Evolutionary conservation across 1,140 invertebrate species (phyloP).

Genomic region (Drosophila kohkoa): DNA sequence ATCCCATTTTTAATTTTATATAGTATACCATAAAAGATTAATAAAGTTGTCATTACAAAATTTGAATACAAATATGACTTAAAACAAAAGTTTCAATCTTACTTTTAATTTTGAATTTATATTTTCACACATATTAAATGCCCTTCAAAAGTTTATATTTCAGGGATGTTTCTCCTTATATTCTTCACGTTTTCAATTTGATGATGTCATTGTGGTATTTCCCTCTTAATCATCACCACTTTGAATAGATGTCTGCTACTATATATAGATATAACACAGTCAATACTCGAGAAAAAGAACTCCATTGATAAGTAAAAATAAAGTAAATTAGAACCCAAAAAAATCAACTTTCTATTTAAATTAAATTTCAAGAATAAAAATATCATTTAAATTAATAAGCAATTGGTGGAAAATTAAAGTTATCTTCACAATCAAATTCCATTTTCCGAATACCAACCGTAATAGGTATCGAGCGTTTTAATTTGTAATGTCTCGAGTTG

Average conservation of each 20-base stretch:
- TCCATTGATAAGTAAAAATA: background rate
- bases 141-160: background rate
- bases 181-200: background rate
- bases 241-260: background rate
- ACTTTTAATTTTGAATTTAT: too few relatives aligned
- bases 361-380: background rate
- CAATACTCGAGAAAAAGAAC: background rate
- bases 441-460: background rate
- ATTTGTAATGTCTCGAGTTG: constrained; percentile 36
- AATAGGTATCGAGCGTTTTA: background rate
- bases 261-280: background rate
- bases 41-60: too few relatives aligned
- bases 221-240: background rate
- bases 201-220: background rate
- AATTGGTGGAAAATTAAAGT: background rate
- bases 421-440: background rate
- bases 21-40: too few relatives aligned
- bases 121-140: too few relatives aligned
- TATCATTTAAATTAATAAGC: background rate
- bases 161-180: background rate
- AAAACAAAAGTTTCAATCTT: accelerated
- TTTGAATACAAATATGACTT: too few relatives aligned
- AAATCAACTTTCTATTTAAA: background rate
- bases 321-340: too few relatives aligned
- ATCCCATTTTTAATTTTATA: too few relatives aligned